phyloP scores from a whole-genome alignment of 2,888 invertebrate genomes.

The Cylindroiulus punctatus region DNA sequence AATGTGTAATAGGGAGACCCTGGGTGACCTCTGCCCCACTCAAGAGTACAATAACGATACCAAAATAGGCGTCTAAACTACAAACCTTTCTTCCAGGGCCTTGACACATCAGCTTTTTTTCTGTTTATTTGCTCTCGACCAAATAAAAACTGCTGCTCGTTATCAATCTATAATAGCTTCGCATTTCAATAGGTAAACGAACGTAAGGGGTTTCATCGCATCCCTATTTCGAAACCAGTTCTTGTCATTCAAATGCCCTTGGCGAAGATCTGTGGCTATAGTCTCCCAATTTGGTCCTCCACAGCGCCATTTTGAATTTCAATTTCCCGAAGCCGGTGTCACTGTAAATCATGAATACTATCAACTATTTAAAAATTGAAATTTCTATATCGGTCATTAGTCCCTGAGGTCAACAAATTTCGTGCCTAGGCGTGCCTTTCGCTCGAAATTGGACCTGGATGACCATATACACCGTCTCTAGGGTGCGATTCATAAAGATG shows the following conservation, averaged over 20 bases:
- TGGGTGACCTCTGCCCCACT: not conserved
- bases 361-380: not conserved
- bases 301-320: not conserved
- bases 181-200: constrained; percentile 10
- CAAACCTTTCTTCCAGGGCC: not conserved
- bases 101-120: constrained; percentile 8
- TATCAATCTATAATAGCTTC: not conserved
- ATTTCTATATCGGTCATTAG: constrained; percentile 7
- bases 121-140: not conserved
- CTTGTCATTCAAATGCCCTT: not conserved
- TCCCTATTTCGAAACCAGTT: not conserved
- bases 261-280: not conserved
- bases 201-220: constrained; percentile 4
- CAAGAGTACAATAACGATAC: not conserved
- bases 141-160: not conserved
- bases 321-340: not conserved
- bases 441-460: not conserved
- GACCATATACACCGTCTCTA: not conserved
- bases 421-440: not conserved
- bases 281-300: not conserved
- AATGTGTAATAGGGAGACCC: not conserved
- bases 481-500: constrained; percentile 4
- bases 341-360: not conserved
- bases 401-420: constrained; percentile 17
- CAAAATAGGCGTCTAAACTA: not conserved